Evolutionary conservation across 2,113 vertebrate genomes (phyloP), one percentile per base, ranked within the genome.

Genomic region (Cichladusa arquata): DNA sequence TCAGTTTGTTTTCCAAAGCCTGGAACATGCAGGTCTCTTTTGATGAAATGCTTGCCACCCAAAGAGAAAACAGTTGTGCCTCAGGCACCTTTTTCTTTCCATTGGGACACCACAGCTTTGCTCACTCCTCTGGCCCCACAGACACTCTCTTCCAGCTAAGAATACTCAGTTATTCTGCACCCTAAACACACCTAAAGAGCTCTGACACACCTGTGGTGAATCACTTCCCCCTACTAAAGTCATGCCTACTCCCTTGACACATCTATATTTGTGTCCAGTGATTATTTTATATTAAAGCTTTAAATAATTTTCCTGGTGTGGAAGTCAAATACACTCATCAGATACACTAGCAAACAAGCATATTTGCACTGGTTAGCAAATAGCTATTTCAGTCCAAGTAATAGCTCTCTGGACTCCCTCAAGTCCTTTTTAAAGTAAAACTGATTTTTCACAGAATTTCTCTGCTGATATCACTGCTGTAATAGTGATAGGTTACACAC

Each of bases 391-490:
- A 76, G 62, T 28, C 48, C 70, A 50, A 56, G 19, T 31, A 87
- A 81, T 67, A 57, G 36, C 31, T 69, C n/a, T 42, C 48, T 80
- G 58, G 44, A 28, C 42, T 76, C 71, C 81, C 71, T n/a, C 8
- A 40, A 80, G 90, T 44, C 62, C 57, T 93, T 94, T 87, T 69
- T 80, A 85, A 76, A 57, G 85, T 73, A 92, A 74, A 95, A 76
- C 85, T 72, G 78, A 69, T 93, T 94, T 91, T 79, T 81, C 88
- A 84, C 51, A 84, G 86, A 73, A 91, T 96, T 87, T 85, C 48
- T 78, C 48, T 72, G 38, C 92, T 79, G 48, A 16, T 29, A 44
- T 29, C 38, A 11, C 25, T 65, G 38, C 38, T 54, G 48, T 34
- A 44, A 29, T 31, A 79, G 53, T 6, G n/a, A 79, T 57, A 69